Evolutionary conservation across 2,888 invertebrate species (phyloP).

Genomic region (Tetragonula carbonaria): DNA sequence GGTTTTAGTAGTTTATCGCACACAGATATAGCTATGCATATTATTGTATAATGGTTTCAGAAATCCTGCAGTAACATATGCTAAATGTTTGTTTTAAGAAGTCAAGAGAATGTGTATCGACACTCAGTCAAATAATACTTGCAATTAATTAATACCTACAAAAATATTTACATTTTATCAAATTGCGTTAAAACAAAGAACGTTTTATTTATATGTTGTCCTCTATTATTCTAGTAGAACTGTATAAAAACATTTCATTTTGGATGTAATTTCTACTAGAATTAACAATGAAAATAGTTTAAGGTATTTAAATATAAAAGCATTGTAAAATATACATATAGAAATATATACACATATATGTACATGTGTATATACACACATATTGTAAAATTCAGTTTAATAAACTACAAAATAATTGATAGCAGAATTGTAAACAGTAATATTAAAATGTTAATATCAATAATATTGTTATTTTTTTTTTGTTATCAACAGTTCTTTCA

Average conservation of each 20-base stretch:
- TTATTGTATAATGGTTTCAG: slow-evolving; percentile 65
- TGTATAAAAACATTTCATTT: slow-evolving; percentile 17
- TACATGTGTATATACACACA: not conserved
- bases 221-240: not conserved
- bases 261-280: not conserved
- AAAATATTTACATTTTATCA: not conserved
- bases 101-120: slow-evolving; percentile 54
- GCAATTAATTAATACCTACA: not conserved
- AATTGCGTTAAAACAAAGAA: slow-evolving; percentile 11
- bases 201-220: slow-evolving; percentile 4
- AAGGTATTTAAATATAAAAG: slow-evolving; percentile 11
- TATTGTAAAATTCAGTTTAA: slow-evolving; percentile 19
- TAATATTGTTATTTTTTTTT: slow-evolving; percentile 5
- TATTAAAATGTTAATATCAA: slow-evolving; percentile 7
- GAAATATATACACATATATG: not conserved
- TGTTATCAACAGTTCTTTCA: not conserved
- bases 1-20: slow-evolving; percentile 65
- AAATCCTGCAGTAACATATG: slow-evolving; percentile 58
- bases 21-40: slow-evolving; percentile 57
- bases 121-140: slow-evolving; percentile 40
- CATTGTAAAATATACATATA: not conserved
- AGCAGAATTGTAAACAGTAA: slow-evolving; percentile 5
- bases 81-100: slow-evolving; percentile 57
- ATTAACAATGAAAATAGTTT: slow-evolving; percentile 3
- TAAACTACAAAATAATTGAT: slow-evolving; percentile 14